These are phyloP conservation scores for Diorhabda carinulata DNA, from an alignment of 1,140 invertebrate genomes.

Conservation along the genomic window DNA sequence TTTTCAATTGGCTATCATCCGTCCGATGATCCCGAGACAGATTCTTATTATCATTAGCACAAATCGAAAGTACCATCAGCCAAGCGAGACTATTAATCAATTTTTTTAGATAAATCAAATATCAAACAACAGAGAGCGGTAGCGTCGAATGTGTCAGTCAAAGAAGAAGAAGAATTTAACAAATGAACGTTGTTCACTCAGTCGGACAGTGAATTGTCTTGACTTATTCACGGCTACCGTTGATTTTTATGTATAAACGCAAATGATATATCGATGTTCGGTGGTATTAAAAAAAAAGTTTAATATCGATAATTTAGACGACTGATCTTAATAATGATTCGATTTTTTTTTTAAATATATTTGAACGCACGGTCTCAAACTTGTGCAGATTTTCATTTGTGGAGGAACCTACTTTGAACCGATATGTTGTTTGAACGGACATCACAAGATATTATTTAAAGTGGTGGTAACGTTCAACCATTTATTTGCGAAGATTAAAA, in stretches of 20 bases:
- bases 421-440: too few relatives aligned
- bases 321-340: too few relatives aligned
- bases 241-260: conserved; percentile 19
- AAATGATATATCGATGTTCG: conserved; percentile 15
- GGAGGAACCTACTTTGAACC: too few relatives aligned
- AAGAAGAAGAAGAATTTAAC: conserved; percentile 14
- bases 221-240: conserved; percentile 21
- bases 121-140: conserved; percentile 13
- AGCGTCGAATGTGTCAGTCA: conserved; percentile 24
- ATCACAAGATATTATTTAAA: too few relatives aligned
- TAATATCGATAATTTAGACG: not conserved
- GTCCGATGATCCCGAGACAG: too few relatives aligned
- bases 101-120: conserved; percentile 8
- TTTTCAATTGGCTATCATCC: too few relatives aligned
- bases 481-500: too few relatives aligned
- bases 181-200: conserved; percentile 17
- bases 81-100: conserved; percentile 16
- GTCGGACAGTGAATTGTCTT: conserved; percentile 21
- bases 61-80: conserved; percentile 14
- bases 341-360: too few relatives aligned
- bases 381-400: too few relatives aligned
- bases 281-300: not conserved
- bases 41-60: conserved; percentile 18
- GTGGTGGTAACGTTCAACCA: too few relatives aligned
- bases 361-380: too few relatives aligned